These are phyloP conservation scores for Rambutsinella grinnellia DNA, from an alignment of 2,888 invertebrate species.

Conservation along the genomic window DNA sequence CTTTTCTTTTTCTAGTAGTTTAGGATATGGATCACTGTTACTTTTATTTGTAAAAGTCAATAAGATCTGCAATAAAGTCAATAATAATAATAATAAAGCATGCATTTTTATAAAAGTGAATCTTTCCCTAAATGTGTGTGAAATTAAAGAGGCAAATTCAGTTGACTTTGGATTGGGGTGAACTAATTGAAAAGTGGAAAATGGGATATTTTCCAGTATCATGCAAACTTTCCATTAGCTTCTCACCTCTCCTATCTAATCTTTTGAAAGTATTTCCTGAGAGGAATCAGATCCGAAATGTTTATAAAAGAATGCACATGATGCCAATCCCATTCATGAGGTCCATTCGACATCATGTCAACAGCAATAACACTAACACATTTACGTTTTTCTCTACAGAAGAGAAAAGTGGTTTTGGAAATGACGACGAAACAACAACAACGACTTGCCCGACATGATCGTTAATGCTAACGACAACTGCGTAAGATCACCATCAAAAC, in stretches of 20 bases:
- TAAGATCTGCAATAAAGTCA: no score
- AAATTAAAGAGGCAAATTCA: no score
- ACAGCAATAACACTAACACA: slow-evolving; percentile 19
- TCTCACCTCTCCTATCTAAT: no score
- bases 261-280: neutral
- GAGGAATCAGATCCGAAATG: neutral
- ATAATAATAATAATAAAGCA: no score
- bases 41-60: no score
- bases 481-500: slow-evolving; percentile 29
- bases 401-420: slow-evolving; percentile 51
- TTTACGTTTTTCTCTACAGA: neutral
- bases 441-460: slow-evolving; percentile 23
- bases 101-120: no score
- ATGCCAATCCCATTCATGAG: no score
- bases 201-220: slow-evolving; percentile 24
- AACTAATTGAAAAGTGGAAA: slow-evolving; percentile 35
- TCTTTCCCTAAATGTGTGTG: no score
- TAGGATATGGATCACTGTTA: no score
- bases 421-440: slow-evolving; percentile 36
- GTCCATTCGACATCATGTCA: neutral
- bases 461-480: slow-evolving; percentile 51
- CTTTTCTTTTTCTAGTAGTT: no score
- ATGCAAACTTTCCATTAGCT: slow-evolving; percentile 53
- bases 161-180: no score
- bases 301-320: no score